Base-by-base conservation (phyloP, 2,797 vertebrate species). In the Margarornis squamiger region DNA sequence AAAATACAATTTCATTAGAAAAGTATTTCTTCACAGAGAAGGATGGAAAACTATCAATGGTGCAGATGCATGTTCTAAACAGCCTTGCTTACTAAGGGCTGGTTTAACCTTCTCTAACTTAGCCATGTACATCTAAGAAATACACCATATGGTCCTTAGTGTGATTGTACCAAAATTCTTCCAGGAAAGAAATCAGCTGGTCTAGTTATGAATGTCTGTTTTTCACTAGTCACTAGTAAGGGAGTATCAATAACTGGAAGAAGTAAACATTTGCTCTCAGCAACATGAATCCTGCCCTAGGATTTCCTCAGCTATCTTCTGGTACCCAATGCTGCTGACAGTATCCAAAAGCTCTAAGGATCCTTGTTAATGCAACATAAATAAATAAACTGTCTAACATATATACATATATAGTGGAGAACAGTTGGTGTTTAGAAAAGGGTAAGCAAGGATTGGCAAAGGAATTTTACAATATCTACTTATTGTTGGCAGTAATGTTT, bases 221-320 rank as follows among this genome's bases (percentile, higher is more conserved):
- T 87, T 89, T 54, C 52, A 83, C 27, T 45, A 86, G 36, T 34
- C 48, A 45, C 39, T 70, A 55, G 29, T 55, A 70, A 85, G 3
- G 10, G 17, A 59, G 3, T 73, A 7, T 87, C 48, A 77, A 2
- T 32, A 57, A 71, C 5, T 45, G 55, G 36, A 73, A 74, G 29
- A 77, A 57, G 26, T 34, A 93, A 96, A 86, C 14, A 41, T 48
- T n/a, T 87, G 20, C 16, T 94, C 71, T 71, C 61, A 71, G n/a
- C 14, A 59, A 46, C 4, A 7, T 23, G 23, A 79, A 88, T 57
- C 8, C 36, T 71, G 67, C 29, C 26, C 13, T 24, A 77, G 36
- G 23, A 57, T 80, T 85, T 27, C 29, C 10, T 79, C 21, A 59
- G 9, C 4, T 61, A 58, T 48, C 4, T 52, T 74, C 29, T 26